These are phyloP conservation scores for Acrobasis suavella DNA, from an alignment of 2,888 invertebrate species.

Conservation along the genomic window DNA sequence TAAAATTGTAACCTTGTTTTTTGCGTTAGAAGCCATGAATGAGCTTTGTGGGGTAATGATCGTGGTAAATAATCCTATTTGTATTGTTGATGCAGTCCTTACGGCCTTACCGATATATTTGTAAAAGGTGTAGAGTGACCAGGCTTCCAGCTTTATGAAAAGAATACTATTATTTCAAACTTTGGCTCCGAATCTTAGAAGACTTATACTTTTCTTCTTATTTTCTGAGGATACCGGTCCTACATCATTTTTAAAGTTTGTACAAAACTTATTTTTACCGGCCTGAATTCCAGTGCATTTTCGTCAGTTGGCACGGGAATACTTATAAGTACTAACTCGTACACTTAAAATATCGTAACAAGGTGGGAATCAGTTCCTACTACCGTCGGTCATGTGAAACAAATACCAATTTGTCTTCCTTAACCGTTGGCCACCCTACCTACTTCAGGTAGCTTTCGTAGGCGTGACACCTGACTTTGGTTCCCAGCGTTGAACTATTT, in stretches of 20 bases:
- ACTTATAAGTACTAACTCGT: too few relatives aligned
- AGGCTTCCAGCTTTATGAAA: constrained; percentile 23
- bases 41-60: constrained; percentile 68
- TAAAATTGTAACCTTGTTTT: constrained; percentile 50
- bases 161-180: too few relatives aligned
- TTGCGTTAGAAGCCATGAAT: constrained; percentile 55
- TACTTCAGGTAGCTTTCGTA: constrained; percentile 40
- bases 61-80: constrained; percentile 73
- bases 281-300: too few relatives aligned
- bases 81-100: constrained; percentile 59
- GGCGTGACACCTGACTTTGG: constrained; percentile 38
- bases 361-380: too few relatives aligned
- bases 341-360: too few relatives aligned
- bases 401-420: background rate
- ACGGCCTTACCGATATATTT: constrained; percentile 39
- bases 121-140: constrained; percentile 41
- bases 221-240: too few relatives aligned
- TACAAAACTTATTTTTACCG: too few relatives aligned
- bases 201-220: too few relatives aligned
- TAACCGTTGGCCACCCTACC: constrained; percentile 4
- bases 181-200: too few relatives aligned
- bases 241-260: too few relatives aligned
- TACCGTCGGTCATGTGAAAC: background rate
- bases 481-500: constrained; percentile 41
- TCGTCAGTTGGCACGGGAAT: too few relatives aligned